Conservation (phyloP, 2,797 vertebrate genomes). For the Tinamus major region DNA sequence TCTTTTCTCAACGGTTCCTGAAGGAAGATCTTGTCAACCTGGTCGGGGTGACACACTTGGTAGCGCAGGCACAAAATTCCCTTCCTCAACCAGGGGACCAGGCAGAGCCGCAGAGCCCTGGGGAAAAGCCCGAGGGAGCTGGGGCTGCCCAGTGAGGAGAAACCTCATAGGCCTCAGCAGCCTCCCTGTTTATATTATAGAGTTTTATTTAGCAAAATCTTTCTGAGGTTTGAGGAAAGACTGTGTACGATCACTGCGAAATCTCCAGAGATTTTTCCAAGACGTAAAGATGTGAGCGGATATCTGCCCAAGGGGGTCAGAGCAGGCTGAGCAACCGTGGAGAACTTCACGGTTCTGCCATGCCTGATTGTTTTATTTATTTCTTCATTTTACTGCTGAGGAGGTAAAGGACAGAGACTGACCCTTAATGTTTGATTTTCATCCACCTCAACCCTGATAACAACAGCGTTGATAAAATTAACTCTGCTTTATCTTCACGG, state of each 20-base stretch:
- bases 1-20: neutral
- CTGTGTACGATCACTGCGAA: neutral
- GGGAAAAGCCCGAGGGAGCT: too few relatives aligned
- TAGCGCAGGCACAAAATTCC: neutral
- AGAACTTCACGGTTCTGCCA: neutral
- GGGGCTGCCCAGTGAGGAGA: too few relatives aligned
- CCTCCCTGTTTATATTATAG: fast-evolving
- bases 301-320: neutral
- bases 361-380: too few relatives aligned
- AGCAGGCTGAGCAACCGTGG: fast-evolving
- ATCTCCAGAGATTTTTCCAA: neutral
- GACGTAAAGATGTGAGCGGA: neutral
- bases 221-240: neutral
- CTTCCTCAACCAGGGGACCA: neutral
- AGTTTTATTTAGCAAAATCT: neutral
- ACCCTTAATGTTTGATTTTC: neutral
- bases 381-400: neutral
- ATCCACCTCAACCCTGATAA: neutral
- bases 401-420: neutral
- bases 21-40: neutral
- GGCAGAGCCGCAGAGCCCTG: too few relatives aligned
- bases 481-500: neutral
- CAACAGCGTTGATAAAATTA: neutral
- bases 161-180: neutral
- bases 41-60: neutral